Conservation (phyloP, 2,113 vertebrate species). For the Nanorana parkeri region DNA sequence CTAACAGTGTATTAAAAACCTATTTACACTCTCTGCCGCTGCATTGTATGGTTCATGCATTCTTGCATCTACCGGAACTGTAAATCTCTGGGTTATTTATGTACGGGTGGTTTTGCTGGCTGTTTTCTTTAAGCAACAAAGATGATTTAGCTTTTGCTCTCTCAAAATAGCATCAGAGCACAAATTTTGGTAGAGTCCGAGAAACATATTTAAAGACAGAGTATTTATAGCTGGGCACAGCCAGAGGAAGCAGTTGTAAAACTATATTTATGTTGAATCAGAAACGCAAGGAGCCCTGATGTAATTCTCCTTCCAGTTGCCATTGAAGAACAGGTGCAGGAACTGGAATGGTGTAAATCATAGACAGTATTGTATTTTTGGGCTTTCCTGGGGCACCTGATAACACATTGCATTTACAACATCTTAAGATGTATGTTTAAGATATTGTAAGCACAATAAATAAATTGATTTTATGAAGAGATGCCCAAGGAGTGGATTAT, state of each 20-base stretch:
- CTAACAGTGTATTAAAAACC: conserved; percentile 8
- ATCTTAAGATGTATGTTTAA: too few species aligned
- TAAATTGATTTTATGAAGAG: too few species aligned
- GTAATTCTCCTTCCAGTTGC: conserved; percentile 34
- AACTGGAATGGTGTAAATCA: neutral
- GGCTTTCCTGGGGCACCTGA: neutral
- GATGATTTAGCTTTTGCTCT: conserved; percentile 19
- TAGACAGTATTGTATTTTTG: neutral
- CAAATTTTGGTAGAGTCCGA: conserved; percentile 39
- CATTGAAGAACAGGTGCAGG: conserved; percentile 39
- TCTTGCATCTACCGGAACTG: conserved; percentile 16
- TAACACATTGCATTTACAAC: too few species aligned
- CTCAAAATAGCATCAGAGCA: conserved; percentile 35
- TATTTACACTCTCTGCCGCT: conserved; percentile 12
- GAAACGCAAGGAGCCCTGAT: conserved; percentile 12
- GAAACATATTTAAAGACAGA: conserved; percentile 26
- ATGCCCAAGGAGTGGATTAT: too few species aligned
- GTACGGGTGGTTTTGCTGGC: conserved; percentile 1
- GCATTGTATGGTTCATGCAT: conserved; percentile 22
- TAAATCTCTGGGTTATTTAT: conserved; percentile 36
- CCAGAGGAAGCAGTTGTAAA: conserved; percentile 40
- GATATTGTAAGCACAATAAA: too few species aligned
- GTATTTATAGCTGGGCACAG: conserved; percentile 32
- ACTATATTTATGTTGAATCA: conserved; percentile 36
- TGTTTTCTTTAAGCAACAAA: conserved; percentile 4